Evolutionary conservation across 2,113 vertebrate species (phyloP).

Genomic region (Callocephalon fimbriatum): DNA sequence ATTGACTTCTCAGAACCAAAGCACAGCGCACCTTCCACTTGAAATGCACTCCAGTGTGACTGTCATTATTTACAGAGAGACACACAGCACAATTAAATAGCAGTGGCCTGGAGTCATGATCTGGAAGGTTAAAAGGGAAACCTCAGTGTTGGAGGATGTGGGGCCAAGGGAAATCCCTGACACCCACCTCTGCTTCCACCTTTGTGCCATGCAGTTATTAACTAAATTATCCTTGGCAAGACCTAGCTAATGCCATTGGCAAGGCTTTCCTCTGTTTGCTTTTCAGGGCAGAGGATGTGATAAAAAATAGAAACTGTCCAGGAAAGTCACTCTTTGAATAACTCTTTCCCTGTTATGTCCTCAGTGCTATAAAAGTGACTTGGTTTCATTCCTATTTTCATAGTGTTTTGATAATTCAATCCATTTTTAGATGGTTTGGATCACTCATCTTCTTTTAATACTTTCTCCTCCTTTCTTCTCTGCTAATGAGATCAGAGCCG

Average conservation of each 20-base stretch:
- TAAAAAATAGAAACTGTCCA: neutral
- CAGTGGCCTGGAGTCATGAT: neutral
- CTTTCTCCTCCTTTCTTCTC: neutral
- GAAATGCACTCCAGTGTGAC: neutral
- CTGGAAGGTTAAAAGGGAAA: neutral
- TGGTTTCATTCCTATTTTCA: neutral
- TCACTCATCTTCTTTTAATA: neutral
- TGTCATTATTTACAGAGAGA: neutral
- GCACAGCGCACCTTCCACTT: neutral
- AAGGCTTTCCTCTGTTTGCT: neutral
- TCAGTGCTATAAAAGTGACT: neutral
- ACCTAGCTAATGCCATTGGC: neutral
- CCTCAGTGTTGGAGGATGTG: neutral
- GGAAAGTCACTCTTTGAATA: neutral
- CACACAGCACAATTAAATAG: neutral
- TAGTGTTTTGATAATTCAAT: neutral
- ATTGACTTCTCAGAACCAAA: neutral
- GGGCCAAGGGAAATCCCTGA: neutral
- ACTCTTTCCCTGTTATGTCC: neutral
- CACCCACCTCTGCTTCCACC: neutral
- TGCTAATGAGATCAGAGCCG: neutral
- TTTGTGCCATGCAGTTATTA: rapidly evolving
- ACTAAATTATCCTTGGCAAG: neutral
- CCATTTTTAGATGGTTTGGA: neutral
- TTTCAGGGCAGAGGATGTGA: neutral